A percentile compares a stretch with the other conserved stretches of the same genome.
Evolutionary conservation across 2,797 vertebrate species (phyloP).

Genomic region (Microchirus variegatus): DNA sequence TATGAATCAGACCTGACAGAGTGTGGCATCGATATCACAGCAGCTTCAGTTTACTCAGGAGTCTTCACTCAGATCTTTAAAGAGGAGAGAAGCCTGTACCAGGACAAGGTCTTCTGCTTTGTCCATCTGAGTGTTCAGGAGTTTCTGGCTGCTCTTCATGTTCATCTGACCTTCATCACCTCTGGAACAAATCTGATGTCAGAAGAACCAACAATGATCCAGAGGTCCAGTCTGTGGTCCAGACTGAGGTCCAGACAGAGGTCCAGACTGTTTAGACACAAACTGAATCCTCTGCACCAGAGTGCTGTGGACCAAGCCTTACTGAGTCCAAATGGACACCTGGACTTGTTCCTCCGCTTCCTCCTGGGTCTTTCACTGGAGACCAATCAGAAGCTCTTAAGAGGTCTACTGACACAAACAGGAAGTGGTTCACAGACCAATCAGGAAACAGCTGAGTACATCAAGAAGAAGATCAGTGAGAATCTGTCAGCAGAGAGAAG

Average conservation of each 20-base stretch:
- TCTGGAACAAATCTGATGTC: background rate
- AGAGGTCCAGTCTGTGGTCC: background rate
- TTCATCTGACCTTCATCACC: constrained; percentile 20
- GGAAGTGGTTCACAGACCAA: background rate
- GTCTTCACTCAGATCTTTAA: constrained; percentile 41
- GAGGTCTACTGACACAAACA: background rate
- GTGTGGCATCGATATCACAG: constrained; percentile 25
- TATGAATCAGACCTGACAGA: constrained; percentile 26
- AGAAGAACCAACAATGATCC: background rate
- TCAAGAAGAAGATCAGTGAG: background rate
- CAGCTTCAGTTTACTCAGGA: constrained; percentile 30
- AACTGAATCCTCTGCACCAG: background rate
- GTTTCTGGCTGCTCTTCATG: constrained; percentile 43
- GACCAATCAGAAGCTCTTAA: background rate
- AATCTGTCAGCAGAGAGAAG: background rate
- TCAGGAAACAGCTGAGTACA: background rate
- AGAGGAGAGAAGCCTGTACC: constrained; percentile 24
- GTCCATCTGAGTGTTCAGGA: constrained; percentile 34
- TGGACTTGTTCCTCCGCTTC: constrained; percentile 1
- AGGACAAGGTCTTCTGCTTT: constrained; percentile 11
- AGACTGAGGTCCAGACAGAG: background rate
- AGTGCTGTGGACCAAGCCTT: constrained; percentile 1
- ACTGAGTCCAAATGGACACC: constrained; percentile 2
- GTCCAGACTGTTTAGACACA: too few species aligned
- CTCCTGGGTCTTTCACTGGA: background rate